Percentiles rank a stretch among this genome's conserved stretches.
Conservation (phyloP, 2,888 invertebrate genomes). For the Pheosia gnoma region DNA sequence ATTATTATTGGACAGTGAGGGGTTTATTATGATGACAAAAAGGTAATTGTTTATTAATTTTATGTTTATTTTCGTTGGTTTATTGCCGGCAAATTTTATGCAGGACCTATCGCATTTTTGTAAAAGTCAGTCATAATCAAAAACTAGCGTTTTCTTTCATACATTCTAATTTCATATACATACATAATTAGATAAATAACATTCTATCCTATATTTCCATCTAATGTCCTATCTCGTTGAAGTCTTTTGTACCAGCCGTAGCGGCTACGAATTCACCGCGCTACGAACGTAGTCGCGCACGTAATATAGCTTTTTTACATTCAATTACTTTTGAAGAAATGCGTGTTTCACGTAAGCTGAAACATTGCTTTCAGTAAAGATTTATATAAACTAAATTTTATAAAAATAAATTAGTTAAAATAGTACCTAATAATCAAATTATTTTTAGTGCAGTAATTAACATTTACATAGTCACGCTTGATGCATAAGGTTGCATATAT, state of each 20-base stretch:
- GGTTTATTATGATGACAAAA: slow-evolving; percentile 55
- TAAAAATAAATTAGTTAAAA: no score
- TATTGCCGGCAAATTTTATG: not conserved
- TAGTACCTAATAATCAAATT: no score
- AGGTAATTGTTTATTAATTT: slow-evolving; percentile 46
- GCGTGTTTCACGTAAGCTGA: not conserved
- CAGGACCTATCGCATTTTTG: not conserved
- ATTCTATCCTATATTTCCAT: not conserved
- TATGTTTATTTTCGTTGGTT: not conserved
- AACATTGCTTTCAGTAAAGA: not conserved
- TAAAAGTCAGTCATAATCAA: not conserved
- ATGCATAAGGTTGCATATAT: slow-evolving; percentile 15
- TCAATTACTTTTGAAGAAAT: not conserved
- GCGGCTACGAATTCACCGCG: slow-evolving; percentile 43
- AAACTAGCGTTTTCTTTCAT: not conserved
- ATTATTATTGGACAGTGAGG: slow-evolving; percentile 55
- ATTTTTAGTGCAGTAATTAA: not conserved
- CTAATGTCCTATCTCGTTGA: slow-evolving; percentile 38
- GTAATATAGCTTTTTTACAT: slow-evolving; percentile 1
- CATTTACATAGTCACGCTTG: slow-evolving; percentile 23
- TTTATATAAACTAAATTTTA: no score
- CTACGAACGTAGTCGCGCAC: slow-evolving; percentile 43
- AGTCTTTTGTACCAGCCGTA: slow-evolving; percentile 49
- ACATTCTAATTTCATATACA: not conserved
- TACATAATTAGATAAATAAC: not conserved